phyloP scores from a whole-genome alignment of 2,888 invertebrate genomes.

The Theretra japonica region DNA sequence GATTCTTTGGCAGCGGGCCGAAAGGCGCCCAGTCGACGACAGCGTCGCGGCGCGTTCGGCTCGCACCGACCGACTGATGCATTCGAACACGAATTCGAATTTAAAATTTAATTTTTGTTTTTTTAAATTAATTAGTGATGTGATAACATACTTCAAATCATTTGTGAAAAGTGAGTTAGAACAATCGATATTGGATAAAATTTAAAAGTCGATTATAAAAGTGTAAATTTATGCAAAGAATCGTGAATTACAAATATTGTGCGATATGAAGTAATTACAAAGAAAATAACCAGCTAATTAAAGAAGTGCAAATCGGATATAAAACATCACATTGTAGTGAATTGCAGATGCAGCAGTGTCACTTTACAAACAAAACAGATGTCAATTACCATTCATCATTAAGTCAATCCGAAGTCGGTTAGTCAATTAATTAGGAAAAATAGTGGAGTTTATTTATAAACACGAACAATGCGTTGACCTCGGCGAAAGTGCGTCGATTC shows the following conservation, averaged over 20 bases:
- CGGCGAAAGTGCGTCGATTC: conserved; percentile 50
- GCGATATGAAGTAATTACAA: not conserved
- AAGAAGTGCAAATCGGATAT: not conserved
- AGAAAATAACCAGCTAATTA: not conserved
- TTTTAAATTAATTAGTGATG: conserved; percentile 45
- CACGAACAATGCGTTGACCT: conserved; percentile 70
- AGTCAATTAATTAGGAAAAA: conserved; percentile 23
- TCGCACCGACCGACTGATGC: conserved; percentile 58
- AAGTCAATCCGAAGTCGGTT: not conserved
- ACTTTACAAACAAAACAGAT: not conserved
- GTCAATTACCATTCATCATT: not conserved
- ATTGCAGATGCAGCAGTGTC: conserved; percentile 1
- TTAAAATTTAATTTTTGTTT: conserved; percentile 56
- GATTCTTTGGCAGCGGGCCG: conserved; percentile 79
- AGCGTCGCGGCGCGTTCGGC: conserved; percentile 70
- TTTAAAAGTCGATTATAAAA: conserved; percentile 48
- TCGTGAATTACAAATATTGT: conserved; percentile 31
- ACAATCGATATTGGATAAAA: not conserved
- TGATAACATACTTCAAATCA: conserved; percentile 35
- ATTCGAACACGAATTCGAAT: conserved; percentile 48
- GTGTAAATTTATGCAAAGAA: conserved; percentile 46
- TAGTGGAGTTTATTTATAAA: conserved; percentile 55
- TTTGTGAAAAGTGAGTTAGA: conserved; percentile 27
- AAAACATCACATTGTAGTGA: not conserved
- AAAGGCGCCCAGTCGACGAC: conserved; percentile 74